Conservation (phyloP, 1,140 invertebrate species). For the Sitobion miscanthi region DNA sequence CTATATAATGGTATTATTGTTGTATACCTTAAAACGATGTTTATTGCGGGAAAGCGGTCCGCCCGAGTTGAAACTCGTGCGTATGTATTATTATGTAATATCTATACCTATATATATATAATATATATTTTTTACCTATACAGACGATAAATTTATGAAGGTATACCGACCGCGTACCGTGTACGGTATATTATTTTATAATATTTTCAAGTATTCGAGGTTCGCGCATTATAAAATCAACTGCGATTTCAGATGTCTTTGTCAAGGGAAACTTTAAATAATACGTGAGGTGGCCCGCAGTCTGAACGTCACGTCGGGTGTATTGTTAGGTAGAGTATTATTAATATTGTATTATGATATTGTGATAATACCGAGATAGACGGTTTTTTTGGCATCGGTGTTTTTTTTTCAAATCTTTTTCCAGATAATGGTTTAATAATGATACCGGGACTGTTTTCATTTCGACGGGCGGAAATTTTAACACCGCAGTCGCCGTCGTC, state of each 20-base stretch:
- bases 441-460: neutral
- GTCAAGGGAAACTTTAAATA: too few species aligned
- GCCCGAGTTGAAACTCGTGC: neutral
- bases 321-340: neutral
- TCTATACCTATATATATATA: too few species aligned
- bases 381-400: neutral
- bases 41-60: neutral
- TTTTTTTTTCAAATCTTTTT: neutral
- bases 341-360: too few species aligned
- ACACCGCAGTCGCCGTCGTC: neutral
- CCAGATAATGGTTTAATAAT: neutral
- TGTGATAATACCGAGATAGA: too few species aligned
- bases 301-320: too few species aligned
- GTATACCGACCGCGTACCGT: neutral
- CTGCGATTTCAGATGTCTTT: too few species aligned
- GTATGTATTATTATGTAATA: neutral
- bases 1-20: neutral
- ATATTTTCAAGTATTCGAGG: neutral
- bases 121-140: neutral
- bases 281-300: too few species aligned
- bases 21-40: neutral
- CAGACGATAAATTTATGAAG: neutral
- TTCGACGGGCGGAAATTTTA: neutral
- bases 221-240: too few species aligned
- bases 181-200: neutral